Conservation (phyloP, 2,888 invertebrate species). For the Limnephilus marmoratus region DNA sequence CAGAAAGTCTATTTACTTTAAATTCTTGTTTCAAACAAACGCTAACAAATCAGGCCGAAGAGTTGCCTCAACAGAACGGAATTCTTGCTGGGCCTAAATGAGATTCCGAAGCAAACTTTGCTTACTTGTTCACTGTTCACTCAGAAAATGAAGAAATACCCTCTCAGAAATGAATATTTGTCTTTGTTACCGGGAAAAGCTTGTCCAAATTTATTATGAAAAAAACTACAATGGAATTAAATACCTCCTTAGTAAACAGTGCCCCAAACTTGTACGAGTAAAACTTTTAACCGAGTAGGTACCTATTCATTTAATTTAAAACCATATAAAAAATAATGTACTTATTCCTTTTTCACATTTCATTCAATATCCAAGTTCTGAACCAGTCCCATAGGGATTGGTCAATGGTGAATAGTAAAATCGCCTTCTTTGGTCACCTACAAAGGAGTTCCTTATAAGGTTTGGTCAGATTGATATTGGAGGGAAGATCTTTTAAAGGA, state of each 20-base stretch:
- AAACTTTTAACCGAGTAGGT: background rate
- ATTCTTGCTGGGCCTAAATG: background rate
- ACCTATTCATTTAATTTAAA: background rate
- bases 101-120: background rate
- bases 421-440: background rate
- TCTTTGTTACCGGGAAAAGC: background rate
- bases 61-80: background rate
- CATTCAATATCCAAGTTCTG: background rate
- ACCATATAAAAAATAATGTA: background rate
- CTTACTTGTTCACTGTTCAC: background rate
- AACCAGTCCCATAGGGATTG: background rate
- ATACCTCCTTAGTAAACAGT: background rate
- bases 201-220: background rate
- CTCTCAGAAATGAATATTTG: background rate
- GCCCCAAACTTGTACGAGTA: background rate
- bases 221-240: background rate
- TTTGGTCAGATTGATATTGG: background rate
- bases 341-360: background rate
- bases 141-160: background rate
- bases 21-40: constrained; percentile 2
- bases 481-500: too few species aligned
- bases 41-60: background rate
- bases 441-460: background rate
- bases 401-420: background rate
- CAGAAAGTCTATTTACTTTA: background rate